Evolutionary conservation across 2,797 vertebrate genomes (phyloP).

Genomic region (Gila robusta): DNA sequence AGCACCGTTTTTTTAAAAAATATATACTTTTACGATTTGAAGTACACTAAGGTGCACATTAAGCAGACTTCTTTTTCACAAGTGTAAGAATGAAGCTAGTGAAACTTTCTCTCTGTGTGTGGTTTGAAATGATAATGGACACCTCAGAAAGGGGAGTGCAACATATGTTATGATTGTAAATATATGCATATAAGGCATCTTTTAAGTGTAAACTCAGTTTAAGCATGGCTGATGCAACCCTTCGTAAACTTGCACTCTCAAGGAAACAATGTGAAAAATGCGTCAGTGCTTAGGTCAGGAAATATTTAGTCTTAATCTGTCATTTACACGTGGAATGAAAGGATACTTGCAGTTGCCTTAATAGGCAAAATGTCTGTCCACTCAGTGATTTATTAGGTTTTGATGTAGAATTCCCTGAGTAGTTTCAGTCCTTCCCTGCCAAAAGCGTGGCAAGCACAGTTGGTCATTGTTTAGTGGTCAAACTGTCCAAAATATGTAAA

Average conservation of each 20-base stretch:
- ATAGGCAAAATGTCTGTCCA: slow-evolving; percentile 14
- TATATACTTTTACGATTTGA: neutral
- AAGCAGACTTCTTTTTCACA: neutral
- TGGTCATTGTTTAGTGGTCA: neutral
- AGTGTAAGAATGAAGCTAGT: neutral
- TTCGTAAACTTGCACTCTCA: neutral
- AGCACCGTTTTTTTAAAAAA: neutral
- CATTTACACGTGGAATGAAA: neutral
- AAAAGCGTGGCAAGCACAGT: neutral
- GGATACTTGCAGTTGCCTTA: neutral
- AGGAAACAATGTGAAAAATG: slow-evolving; percentile 1
- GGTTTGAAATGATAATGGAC: neutral
- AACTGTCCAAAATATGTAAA: neutral
- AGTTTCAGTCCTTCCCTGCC: neutral
- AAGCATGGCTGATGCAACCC: neutral
- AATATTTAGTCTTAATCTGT: slow-evolving; percentile 51
- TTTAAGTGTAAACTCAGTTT: neutral
- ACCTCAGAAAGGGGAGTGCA: neutral
- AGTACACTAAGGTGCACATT: neutral
- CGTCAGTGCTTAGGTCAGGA: slow-evolving; percentile 52
- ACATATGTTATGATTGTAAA: neutral
- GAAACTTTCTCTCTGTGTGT: neutral
- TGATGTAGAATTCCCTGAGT: slow-evolving; percentile 8
- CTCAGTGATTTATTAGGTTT: slow-evolving; percentile 31
- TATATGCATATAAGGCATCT: neutral